Evolutionary conservation across 2,888 invertebrate genomes (phyloP).

Genomic region (Morpho helenor): DNA sequence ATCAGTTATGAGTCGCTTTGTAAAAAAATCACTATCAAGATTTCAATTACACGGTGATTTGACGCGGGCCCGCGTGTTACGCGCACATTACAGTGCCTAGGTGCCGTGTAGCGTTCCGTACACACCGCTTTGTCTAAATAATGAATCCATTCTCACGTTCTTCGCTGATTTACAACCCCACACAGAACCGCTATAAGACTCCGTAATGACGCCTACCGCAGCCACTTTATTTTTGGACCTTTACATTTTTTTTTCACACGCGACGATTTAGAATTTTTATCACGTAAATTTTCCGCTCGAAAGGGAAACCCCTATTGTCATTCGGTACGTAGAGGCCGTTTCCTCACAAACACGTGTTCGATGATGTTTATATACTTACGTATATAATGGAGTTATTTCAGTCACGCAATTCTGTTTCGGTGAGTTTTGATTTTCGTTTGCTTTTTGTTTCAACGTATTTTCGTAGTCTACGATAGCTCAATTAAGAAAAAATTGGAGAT

Average conservation of each 20-base stretch:
- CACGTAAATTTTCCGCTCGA: slow-evolving; percentile 78
- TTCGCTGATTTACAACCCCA: slow-evolving; percentile 64
- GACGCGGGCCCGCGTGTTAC: slow-evolving; percentile 16
- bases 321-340: slow-evolving; percentile 62
- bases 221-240: slow-evolving; percentile 70
- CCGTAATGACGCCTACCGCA: slow-evolving; percentile 74
- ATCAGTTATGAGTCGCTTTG: slow-evolving; percentile 17
- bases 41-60: slow-evolving; percentile 25
- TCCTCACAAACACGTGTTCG: slow-evolving; percentile 75
- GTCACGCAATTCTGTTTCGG: slow-evolving; percentile 69
- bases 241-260: slow-evolving; percentile 74
- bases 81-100: slow-evolving; percentile 20
- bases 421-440: slow-evolving; percentile 56
- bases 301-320: slow-evolving; percentile 77
- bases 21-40: slow-evolving; percentile 22
- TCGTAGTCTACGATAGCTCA: slow-evolving; percentile 47
- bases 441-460: slow-evolving; percentile 36
- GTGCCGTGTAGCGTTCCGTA: slow-evolving; percentile 29
- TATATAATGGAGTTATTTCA: slow-evolving; percentile 62
- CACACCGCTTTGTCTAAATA: slow-evolving; percentile 56
- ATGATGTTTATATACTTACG: slow-evolving; percentile 47
- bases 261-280: slow-evolving; percentile 72
- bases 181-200: slow-evolving; percentile 64
- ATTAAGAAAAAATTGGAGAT: slow-evolving; percentile 49
- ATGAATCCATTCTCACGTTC: slow-evolving; percentile 71